Conservation (phyloP, 2,888 invertebrate genomes). For the Vannuccia rotundouncinata region DNA sequence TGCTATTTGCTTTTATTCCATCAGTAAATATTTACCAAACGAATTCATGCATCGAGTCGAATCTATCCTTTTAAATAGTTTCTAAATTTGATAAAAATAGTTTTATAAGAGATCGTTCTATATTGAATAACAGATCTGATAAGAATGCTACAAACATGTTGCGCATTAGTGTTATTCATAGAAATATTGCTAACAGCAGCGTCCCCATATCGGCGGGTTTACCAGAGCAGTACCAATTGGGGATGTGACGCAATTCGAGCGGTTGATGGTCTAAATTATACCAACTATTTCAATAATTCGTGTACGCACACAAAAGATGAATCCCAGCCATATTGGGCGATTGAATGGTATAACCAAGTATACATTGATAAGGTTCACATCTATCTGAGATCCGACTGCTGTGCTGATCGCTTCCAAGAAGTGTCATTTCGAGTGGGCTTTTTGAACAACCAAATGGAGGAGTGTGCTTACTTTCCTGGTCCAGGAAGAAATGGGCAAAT, state of each 20-base stretch:
- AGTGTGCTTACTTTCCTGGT: background rate
- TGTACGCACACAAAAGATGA: background rate
- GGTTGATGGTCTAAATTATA: background rate
- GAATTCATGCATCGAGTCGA: too few relatives aligned
- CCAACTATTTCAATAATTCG: background rate
- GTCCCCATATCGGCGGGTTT: too few relatives aligned
- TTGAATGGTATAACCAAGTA: background rate
- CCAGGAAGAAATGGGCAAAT: background rate
- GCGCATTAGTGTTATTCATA: too few relatives aligned
- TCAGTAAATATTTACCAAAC: too few relatives aligned
- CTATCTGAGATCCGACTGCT: background rate
- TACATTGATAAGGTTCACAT: background rate
- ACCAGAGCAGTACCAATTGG: background rate
- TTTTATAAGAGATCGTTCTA: too few relatives aligned
- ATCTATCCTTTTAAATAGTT: too few relatives aligned
- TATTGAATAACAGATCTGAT: too few relatives aligned
- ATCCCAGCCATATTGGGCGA: background rate
- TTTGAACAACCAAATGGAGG: background rate
- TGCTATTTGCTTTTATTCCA: too few relatives aligned
- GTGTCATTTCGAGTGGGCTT: background rate
- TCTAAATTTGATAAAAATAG: too few relatives aligned
- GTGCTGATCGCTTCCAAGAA: background rate
- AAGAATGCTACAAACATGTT: too few relatives aligned
- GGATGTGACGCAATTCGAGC: background rate
- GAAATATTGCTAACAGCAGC: too few relatives aligned